Percentiles rank a stretch among this genome's conserved stretches.
These are phyloP conservation scores for Cryptotis parvus DNA, from an alignment of 2,113 vertebrate species.

Conservation along the genomic window DNA sequence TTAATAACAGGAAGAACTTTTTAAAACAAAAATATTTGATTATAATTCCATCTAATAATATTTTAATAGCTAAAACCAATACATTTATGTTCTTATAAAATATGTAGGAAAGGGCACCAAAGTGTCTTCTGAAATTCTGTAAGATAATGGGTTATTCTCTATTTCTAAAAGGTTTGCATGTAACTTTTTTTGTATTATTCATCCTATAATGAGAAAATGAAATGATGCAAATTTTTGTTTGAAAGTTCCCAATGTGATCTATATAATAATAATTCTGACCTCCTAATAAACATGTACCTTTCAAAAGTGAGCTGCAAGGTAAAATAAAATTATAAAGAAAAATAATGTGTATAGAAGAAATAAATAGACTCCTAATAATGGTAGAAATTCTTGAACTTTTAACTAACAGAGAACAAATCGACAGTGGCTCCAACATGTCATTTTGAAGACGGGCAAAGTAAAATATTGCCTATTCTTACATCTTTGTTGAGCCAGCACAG, in stretches of 20 bases:
- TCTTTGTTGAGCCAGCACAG: not conserved
- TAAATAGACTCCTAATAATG: not conserved
- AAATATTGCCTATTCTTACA: not conserved
- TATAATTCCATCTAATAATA: not conserved
- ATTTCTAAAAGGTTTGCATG: constrained; percentile 18
- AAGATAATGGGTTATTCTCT: not conserved
- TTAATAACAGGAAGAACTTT: constrained; percentile 5
- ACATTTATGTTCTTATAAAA: not conserved
- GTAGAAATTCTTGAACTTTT: not conserved
- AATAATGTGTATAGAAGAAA: not conserved
- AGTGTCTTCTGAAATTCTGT: not conserved
- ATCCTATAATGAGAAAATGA: not conserved
- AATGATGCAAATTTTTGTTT: not conserved
- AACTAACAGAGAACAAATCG: not conserved
- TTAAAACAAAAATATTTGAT: not conserved
- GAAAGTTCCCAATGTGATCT: not conserved
- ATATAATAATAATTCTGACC: constrained; percentile 4
- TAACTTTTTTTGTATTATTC: constrained; percentile 22
- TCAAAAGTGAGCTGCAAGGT: not conserved
- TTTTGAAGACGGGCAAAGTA: not conserved
- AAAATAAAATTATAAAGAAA: constrained; percentile 16
- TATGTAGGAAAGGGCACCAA: not conserved
- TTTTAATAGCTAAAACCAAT: constrained; percentile 29
- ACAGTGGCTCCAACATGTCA: not conserved
- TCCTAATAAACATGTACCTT: not conserved